Base-by-base conservation (phyloP, 2,797 vertebrate species). In the Sebastes taczanowskii region DNA sequence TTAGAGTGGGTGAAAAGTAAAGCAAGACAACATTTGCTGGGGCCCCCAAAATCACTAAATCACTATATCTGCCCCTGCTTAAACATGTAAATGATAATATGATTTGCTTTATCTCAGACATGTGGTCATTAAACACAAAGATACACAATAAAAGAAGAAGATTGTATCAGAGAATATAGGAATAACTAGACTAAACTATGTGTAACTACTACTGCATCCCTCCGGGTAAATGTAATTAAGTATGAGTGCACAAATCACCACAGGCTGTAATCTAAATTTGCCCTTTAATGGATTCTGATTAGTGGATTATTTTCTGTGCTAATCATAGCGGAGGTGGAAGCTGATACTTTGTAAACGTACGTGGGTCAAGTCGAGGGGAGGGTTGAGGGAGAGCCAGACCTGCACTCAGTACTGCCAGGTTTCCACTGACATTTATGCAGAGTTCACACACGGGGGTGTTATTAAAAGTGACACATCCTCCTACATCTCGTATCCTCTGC, bases 361-460 rank as follows among this genome's bases (percentile, higher is more conserved):
- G 2, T 6, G 78, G 79, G 71, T 85, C 78, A 29, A 23, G 74
- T 75, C 83, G 62, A 46, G 30, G 9, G 77, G 7, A 20, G 76
- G 81, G 52, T 22, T 52, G 29, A 23, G 64, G 29, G 13, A 63
- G 77, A 66, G 61, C 71, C 78, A 72, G 71, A 65, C 29, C 77
- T 82, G 71, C 65, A 13, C 78, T 88, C 60, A 30, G 20, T 68
- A 55, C 80, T 88, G 87, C 89, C 93, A 90, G 88, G 77, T 91
- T 92, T 92, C 91, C 90, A 78, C 89, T 94, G 94, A 94, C 92
- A 94, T 96, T 94, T 92, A 78, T 87, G 74, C 91, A 91, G 90
- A 93, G 94, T 91, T 90, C 92, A 92, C 77, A 52, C 74, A 52
- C 72, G 22, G 46, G 46, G 66, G 66, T 84, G 81, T 77, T 85